Evolutionary conservation across 2,797 vertebrate species (phyloP), one percentile per base, ranked within the genome.

Genomic region (Eulemur albifrons): DNA sequence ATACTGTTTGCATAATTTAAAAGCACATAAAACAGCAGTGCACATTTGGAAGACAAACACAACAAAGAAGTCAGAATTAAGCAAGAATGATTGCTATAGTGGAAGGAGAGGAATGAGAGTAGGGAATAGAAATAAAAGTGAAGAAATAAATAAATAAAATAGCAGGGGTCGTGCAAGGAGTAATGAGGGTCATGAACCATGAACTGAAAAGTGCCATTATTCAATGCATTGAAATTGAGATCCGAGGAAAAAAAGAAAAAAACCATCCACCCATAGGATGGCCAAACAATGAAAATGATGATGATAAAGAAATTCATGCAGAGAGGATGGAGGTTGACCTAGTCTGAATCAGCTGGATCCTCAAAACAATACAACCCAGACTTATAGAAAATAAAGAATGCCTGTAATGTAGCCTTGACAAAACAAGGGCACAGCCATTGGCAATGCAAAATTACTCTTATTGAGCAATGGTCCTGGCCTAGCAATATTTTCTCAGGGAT

Each of bases 401-500:
- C 54, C 10, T 35, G 11, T 50, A 50, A 84, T 5, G 2, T 13
- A 77, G n/a, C 18, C 76, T 92, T 94, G 88, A 14, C 38, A 89
- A 97, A 97, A 97, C 72, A 77, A 96, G 73, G 96, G 52, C 17
- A 63, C 43, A 85, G 84, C 79, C 86, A 2, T 73, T 1, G 1
- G 82, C 67, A 86, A 32, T 90, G 50, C 73, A 89, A 97, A 96
- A 98, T 96, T 75, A 94, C 69, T 96, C 95, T 95, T 94, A 81
- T 1, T 96, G 70, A 97, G 76, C 97, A 59, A 76, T 96, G 84
- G 5, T 61, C 84, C 95, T 89, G 21, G 95, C 8, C 90, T 75
- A 32, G 63, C 77, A 63, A 76, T 97, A 67, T 85, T 97, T 98
- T 95, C 79, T 83, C 83, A 43, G n/a, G 93, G 73, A 95, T 96